These are phyloP conservation scores for Acromyrmex echinatior DNA, from an alignment of 1,140 invertebrate genomes.

Conservation along the genomic window DNA sequence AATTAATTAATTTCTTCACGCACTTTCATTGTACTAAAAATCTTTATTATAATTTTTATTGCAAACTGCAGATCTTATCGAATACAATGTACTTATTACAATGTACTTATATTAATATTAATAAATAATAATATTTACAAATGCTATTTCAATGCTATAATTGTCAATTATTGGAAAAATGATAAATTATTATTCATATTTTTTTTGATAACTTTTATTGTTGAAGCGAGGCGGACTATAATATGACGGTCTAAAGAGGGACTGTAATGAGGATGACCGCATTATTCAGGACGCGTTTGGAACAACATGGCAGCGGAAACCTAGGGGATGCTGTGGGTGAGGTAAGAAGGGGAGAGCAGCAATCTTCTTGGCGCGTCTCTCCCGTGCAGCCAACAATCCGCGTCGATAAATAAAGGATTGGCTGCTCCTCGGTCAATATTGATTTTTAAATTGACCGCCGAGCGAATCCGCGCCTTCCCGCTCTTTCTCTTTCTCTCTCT, in stretches of 20 bases:
- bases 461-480: conserved; percentile 81
- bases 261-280: conserved; percentile 79
- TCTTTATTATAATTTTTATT: conserved; percentile 12
- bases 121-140: neutral
- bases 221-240: conserved; percentile 37
- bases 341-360: conserved; percentile 62
- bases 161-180: neutral
- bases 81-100: neutral
- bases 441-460: conserved; percentile 87
- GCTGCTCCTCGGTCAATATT: conserved; percentile 86
- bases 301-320: conserved; percentile 78
- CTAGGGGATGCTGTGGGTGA: conserved; percentile 40
- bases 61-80: neutral
- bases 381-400: conserved; percentile 81
- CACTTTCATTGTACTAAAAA: neutral
- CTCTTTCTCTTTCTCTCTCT: neutral
- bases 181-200: conserved; percentile 6
- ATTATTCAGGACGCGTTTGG: conserved; percentile 84
- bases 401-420: conserved; percentile 86
- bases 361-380: conserved; percentile 78
- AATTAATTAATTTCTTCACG: neutral
- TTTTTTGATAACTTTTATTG: conserved; percentile 40
- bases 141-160: neutral
- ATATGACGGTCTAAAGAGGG: conserved; percentile 57
- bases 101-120: neutral